Conservation (phyloP, 2,888 invertebrate species). For the Tanytarsus gracilentus region DNA sequence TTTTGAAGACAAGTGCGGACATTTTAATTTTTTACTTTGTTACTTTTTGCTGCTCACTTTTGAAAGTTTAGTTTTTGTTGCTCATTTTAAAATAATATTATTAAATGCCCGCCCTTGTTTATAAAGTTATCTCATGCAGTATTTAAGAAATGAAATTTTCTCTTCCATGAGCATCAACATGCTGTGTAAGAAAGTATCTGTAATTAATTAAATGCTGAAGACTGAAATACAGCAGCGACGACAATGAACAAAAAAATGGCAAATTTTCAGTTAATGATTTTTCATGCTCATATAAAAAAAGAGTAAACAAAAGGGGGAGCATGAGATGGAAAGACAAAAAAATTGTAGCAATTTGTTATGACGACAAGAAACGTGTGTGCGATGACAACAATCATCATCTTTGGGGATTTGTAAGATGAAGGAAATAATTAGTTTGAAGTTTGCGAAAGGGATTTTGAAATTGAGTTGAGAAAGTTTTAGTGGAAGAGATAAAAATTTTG, state of each 20-base stretch:
- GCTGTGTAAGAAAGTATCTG: constrained; percentile 7
- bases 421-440: constrained; percentile 15
- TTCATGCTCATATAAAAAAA: constrained; percentile 1
- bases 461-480: too few species aligned
- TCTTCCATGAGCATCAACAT: neutral
- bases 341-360: constrained; percentile 11
- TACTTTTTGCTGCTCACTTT: neutral
- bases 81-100: neutral
- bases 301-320: neutral
- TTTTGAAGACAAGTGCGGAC: too few species aligned
- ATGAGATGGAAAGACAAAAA: too few species aligned
- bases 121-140: constrained; percentile 8
- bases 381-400: too few species aligned
- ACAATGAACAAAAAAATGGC: neutral
- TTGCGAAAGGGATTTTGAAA: too few species aligned
- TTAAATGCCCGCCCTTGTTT: constrained; percentile 15
- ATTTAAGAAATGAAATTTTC: neutral
- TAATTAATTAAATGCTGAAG: constrained; percentile 17
- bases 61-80: too few species aligned
- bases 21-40: too few species aligned
- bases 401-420: too few species aligned
- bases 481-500: too few species aligned
- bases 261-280: constrained; percentile 16
- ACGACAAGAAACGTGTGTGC: constrained; percentile 3
- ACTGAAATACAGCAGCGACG: neutral